Evolutionary conservation across 2,888 invertebrate species (phyloP).

Genomic region (Pseudolycoriella hygida): DNA sequence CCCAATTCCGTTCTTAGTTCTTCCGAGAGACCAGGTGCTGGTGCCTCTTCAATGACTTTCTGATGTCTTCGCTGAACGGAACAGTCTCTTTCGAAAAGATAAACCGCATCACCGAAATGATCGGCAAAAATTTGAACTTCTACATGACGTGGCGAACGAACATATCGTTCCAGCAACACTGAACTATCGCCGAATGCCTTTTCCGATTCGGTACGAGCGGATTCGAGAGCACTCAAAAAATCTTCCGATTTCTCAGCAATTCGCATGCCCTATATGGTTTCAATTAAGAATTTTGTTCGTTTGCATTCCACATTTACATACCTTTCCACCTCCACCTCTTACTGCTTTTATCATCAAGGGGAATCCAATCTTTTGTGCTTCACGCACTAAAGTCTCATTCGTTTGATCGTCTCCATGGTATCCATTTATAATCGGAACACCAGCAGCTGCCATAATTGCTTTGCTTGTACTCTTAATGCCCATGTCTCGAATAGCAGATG

Average conservation of each 20-base stretch:
- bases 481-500: conserved; percentile 90
- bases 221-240: conserved; percentile 72
- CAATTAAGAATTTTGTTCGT: neutral
- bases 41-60: conserved; percentile 97
- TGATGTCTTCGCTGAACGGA: conserved; percentile 99
- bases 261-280: conserved; percentile 67
- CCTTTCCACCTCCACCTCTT: conserved; percentile 94
- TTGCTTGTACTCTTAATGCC: conserved; percentile 93
- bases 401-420: conserved; percentile 86
- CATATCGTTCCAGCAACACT: conserved; percentile 79
- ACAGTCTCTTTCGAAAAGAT: conserved; percentile 94
- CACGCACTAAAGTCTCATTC: conserved; percentile 46
- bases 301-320: conserved; percentile 18
- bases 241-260: conserved; percentile 64
- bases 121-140: conserved; percentile 97
- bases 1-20: conserved; percentile 63
- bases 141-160: conserved; percentile 76
- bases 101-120: conserved; percentile 77
- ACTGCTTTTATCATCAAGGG: conserved; percentile 99
- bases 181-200: conserved; percentile 92
- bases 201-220: conserved; percentile 80
- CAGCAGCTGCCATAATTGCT: conserved; percentile 74
- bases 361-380: conserved; percentile 79
- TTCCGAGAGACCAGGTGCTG: conserved; percentile 77
- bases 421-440: conserved; percentile 80